Conservation (phyloP, 2,888 invertebrate species). For the Perizoma flavofasciatum region DNA sequence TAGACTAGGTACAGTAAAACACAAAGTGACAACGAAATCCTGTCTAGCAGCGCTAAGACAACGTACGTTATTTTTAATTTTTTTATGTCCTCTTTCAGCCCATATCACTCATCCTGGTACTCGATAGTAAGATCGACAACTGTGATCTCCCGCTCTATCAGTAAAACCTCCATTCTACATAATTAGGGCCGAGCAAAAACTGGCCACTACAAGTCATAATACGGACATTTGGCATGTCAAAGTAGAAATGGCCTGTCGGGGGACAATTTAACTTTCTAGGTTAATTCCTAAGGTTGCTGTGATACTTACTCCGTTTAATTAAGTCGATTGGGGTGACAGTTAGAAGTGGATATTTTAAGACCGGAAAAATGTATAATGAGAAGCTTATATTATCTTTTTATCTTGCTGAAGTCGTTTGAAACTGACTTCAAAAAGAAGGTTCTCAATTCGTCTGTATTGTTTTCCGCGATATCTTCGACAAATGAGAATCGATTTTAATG, state of each 20-base stretch:
- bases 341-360: slow-evolving; percentile 9
- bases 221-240: slow-evolving; percentile 40
- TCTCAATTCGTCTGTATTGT: no score
- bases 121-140: no score
- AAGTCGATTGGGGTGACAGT: slow-evolving; percentile 23
- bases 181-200: slow-evolving; percentile 12
- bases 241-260: slow-evolving; percentile 35
- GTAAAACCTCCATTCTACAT: slow-evolving; percentile 6
- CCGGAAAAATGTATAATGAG: slow-evolving; percentile 4
- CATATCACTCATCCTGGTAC: no score
- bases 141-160: not conserved
- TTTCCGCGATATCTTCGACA: no score
- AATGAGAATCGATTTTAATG: no score
- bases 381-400: no score
- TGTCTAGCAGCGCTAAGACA: no score
- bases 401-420: not conserved
- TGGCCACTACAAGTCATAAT: slow-evolving; percentile 29
- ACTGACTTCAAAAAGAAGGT: not conserved
- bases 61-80: no score
- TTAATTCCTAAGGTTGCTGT: slow-evolving; percentile 30
- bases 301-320: slow-evolving; percentile 16
- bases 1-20: no score
- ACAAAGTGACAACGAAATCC: no score
- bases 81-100: no score
- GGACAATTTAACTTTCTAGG: slow-evolving; percentile 39